Conservation (phyloP, 2,797 vertebrate genomes). For the Microctenopoma lineatum region DNA sequence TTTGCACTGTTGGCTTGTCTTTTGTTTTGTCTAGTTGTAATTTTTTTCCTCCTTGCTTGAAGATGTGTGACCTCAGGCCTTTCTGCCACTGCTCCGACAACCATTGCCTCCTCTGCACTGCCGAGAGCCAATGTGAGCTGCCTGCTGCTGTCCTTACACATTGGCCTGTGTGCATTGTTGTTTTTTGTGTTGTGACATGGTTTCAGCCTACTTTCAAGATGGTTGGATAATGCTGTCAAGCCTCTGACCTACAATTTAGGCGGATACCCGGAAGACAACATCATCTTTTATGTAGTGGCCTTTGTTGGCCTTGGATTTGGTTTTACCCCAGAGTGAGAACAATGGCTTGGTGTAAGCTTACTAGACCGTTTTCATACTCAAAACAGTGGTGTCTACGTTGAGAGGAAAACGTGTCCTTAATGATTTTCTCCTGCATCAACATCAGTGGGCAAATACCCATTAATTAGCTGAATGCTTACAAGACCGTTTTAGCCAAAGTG, state of each 20-base stretch:
- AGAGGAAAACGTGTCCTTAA: slow-evolving; percentile 48
- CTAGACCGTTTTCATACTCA: slow-evolving; percentile 35
- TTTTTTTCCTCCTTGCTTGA: slow-evolving; percentile 18
- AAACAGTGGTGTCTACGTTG: slow-evolving; percentile 20
- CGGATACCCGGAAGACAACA: slow-evolving; percentile 30
- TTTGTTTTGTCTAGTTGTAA: slow-evolving; percentile 17
- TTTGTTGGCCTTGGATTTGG: slow-evolving; percentile 29
- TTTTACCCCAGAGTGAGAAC: slow-evolving; percentile 11
- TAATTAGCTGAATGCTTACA: slow-evolving; percentile 79
- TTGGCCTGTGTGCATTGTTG: slow-evolving; percentile 38
- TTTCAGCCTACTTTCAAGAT: slow-evolving; percentile 61
- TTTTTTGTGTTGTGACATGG: slow-evolving; percentile 60
- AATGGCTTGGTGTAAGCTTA: slow-evolving; percentile 30
- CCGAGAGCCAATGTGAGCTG: slow-evolving; percentile 37
- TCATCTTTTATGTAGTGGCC: slow-evolving; percentile 48
- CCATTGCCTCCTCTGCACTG: slow-evolving; percentile 41
- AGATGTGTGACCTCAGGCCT: slow-evolving; percentile 27
- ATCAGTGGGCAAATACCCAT: slow-evolving; percentile 71
- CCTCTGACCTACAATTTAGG: slow-evolving; percentile 66
- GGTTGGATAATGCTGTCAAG: slow-evolving; percentile 61
- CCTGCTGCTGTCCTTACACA: slow-evolving; percentile 39
- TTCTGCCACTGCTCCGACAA: slow-evolving; percentile 50
- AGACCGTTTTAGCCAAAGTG: slow-evolving; percentile 56
- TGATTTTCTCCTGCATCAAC: slow-evolving; percentile 69
- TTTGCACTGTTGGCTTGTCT: slow-evolving; percentile 12